phyloP scores from a whole-genome alignment of 2,113 vertebrate species.

The Patagioenas fasciata region DNA sequence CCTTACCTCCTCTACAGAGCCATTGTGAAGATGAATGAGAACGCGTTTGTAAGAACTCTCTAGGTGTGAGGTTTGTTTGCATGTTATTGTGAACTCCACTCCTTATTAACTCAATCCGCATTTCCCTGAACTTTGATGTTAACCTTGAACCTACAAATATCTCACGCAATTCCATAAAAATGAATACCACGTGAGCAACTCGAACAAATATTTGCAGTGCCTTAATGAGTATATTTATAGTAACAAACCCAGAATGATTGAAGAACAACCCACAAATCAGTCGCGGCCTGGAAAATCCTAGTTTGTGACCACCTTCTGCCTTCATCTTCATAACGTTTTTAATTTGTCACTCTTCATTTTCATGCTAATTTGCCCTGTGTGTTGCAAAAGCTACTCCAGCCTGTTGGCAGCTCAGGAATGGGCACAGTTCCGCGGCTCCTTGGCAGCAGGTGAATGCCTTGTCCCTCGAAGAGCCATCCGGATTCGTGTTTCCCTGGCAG shows the following conservation, averaged over 20 bases:
- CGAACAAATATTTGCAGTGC: background rate
- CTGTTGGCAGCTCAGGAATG: conserved; percentile 22
- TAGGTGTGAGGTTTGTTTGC: background rate
- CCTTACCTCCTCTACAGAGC: background rate
- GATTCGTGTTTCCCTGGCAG: background rate
- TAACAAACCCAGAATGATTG: background rate
- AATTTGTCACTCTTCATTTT: conserved; percentile 1
- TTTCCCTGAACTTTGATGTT: background rate
- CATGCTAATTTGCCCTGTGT: background rate
- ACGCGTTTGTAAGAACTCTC: background rate
- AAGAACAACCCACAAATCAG: background rate
- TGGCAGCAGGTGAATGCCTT: conserved; percentile 47
- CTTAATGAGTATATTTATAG: background rate
- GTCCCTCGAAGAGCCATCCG: background rate
- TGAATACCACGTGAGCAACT: background rate
- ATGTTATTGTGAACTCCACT: background rate
- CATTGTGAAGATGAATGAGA: background rate
- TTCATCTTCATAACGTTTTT: background rate
- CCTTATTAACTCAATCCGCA: background rate
- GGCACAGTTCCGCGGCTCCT: conserved; percentile 14
- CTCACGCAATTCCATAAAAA: background rate
- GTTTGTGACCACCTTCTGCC: background rate
- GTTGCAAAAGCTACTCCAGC: background rate
- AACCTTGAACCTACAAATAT: background rate
- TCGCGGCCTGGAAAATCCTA: background rate